A percentile compares a stretch with the other conserved stretches of the same genome.
phyloP scores from a whole-genome alignment of 2,113 vertebrate genomes.

The Psettodes erumei region DNA sequence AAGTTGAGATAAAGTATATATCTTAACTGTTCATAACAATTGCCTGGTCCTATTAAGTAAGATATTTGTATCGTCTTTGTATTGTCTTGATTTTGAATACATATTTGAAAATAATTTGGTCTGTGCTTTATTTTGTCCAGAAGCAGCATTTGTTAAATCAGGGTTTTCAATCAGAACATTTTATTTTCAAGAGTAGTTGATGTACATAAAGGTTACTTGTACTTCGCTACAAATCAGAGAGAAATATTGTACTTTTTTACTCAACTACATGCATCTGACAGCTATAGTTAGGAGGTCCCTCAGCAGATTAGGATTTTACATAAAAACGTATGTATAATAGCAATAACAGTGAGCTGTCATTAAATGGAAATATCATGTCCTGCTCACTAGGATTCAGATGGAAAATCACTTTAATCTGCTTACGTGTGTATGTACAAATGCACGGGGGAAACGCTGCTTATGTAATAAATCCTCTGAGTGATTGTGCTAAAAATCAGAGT shows the following conservation, averaged over 20 bases:
- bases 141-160: neutral
- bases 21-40: conserved; percentile 49
- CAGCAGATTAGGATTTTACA: too few relatives aligned
- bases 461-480: conserved; percentile 76
- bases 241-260: too few relatives aligned
- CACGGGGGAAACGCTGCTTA: conserved; percentile 64
- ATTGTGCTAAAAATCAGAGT: conserved; percentile 60
- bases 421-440: conserved; percentile 72
- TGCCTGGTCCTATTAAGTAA: conserved; percentile 69
- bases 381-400: conserved; percentile 59
- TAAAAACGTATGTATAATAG: too few relatives aligned
- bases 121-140: neutral
- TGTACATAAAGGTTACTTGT: too few relatives aligned
- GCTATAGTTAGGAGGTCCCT: too few relatives aligned
- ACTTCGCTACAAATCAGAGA: neutral
- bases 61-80: conserved; percentile 80
- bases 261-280: too few relatives aligned
- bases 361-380: conserved; percentile 76
- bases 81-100: conserved; percentile 82
- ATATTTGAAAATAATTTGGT: conserved; percentile 67
- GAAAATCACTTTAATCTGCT: conserved; percentile 76
- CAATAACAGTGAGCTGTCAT: conserved; percentile 30
- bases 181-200: too few relatives aligned
- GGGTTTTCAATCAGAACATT: neutral
- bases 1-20: conserved; percentile 40